These are phyloP conservation scores for Diplodus puntazzo DNA, from an alignment of 2,797 vertebrate genomes.

Conservation along the genomic window DNA sequence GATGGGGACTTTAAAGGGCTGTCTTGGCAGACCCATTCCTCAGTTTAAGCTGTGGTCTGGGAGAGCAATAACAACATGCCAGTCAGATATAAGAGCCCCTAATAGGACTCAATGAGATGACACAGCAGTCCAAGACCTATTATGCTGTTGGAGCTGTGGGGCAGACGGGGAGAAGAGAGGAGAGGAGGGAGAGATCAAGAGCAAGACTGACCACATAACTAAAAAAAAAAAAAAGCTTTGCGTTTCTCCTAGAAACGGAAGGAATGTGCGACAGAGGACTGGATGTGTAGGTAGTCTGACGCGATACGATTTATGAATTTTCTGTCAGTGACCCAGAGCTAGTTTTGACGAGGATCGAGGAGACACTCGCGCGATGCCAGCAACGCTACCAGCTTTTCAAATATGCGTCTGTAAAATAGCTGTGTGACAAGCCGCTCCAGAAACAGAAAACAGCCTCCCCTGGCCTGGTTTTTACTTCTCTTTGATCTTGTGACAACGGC, in stretches of 20 bases:
- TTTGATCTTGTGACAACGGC: conserved; percentile 78
- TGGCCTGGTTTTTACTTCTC: conserved; percentile 52
- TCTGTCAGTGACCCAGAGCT: conserved; percentile 48
- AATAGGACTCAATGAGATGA: conserved; percentile 72
- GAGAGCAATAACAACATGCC: conserved; percentile 71
- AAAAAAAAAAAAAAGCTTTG: neutral
- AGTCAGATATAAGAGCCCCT: conserved; percentile 69
- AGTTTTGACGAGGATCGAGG: conserved; percentile 44
- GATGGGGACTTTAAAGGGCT: conserved; percentile 45
- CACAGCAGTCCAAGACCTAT: conserved; percentile 62
- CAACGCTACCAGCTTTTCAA: conserved; percentile 51
- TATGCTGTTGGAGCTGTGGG: conserved; percentile 55
- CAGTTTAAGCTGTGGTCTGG: conserved; percentile 57
- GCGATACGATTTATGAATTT: conserved; percentile 22
- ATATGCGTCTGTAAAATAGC: conserved; percentile 60
- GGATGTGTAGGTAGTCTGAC: conserved; percentile 30
- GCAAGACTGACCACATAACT: conserved; percentile 36
- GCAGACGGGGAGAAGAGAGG: conserved; percentile 22
- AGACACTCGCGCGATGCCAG: conserved; percentile 55
- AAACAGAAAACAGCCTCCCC: conserved; percentile 54
- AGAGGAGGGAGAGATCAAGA: conserved; percentile 9
- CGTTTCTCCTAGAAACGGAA: conserved; percentile 19
- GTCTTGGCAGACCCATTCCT: conserved; percentile 57
- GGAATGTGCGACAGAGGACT: conserved; percentile 1
- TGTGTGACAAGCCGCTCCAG: conserved; percentile 57